Evolutionary conservation across 2,797 vertebrate genomes (phyloP).

Genomic region (Rallus crepitans): DNA sequence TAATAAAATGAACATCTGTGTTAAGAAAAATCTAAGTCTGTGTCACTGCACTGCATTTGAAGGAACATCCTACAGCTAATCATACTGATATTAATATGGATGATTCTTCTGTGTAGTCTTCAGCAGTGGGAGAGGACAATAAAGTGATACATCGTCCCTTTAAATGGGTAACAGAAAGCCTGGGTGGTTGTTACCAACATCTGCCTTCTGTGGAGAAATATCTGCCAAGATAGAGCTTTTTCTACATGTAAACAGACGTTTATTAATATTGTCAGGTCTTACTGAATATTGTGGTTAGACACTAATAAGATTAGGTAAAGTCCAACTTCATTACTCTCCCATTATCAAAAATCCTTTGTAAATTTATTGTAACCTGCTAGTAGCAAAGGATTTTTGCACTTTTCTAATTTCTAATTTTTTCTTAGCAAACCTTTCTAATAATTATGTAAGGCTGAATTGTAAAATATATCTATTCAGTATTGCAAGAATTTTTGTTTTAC

Average conservation of each 20-base stretch:
- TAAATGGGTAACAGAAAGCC: constrained; percentile 1
- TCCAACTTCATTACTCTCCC: background rate
- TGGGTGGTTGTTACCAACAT: constrained; percentile 20
- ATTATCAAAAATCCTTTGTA: background rate
- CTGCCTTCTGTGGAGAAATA: constrained; percentile 23
- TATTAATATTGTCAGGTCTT: constrained; percentile 38
- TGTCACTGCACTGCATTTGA: too few relatives aligned
- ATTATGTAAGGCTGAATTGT: background rate
- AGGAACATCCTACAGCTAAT: background rate
- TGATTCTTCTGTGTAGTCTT: background rate
- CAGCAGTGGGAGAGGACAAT: background rate
- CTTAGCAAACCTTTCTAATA: background rate
- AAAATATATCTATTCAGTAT: background rate
- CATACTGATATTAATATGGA: background rate
- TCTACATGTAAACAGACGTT: background rate
- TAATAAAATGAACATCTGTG: too few relatives aligned
- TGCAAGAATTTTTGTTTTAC: background rate
- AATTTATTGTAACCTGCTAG: background rate
- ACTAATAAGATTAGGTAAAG: constrained; percentile 13
- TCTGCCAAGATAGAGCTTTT: background rate
- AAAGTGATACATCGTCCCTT: background rate
- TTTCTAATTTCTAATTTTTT: background rate
- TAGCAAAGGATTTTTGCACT: background rate
- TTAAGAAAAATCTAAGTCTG: too few relatives aligned
- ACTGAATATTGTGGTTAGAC: constrained; percentile 6